Percentiles rank a stretch among this genome's conserved stretches.
Conservation (phyloP, 2,888 invertebrate species). For the Agriopis marginaria region DNA sequence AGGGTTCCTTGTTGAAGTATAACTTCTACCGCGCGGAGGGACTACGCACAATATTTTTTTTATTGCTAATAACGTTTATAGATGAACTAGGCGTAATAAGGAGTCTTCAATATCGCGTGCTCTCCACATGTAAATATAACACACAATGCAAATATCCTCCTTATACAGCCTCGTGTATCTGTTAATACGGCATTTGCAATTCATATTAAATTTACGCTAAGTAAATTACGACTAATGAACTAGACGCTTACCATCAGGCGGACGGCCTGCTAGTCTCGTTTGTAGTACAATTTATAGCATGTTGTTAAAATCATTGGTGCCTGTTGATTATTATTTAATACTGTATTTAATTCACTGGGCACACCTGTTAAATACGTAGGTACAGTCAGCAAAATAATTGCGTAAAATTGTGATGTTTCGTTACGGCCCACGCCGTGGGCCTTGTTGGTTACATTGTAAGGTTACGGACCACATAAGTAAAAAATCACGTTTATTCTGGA, state of each 20-base stretch:
- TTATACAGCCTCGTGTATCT: constrained; percentile 26
- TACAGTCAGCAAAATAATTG: not conserved
- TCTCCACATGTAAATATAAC: constrained; percentile 27
- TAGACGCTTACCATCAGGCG: constrained; percentile 14
- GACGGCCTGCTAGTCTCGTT: constrained; percentile 8
- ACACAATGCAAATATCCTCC: constrained; percentile 20
- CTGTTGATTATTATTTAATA: constrained; percentile 14
- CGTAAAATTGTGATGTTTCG: too few species aligned
- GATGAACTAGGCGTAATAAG: not conserved
- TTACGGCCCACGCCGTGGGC: too few species aligned
- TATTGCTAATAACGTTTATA: too few species aligned
- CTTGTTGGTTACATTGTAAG: too few species aligned
- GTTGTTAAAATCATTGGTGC: constrained; percentile 15
- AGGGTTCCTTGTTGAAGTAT: too few species aligned
- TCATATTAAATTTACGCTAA: constrained; percentile 41
- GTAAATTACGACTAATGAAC: constrained; percentile 40
- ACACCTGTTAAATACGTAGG: not conserved
- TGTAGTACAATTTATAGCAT: constrained; percentile 2
- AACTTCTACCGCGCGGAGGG: too few species aligned
- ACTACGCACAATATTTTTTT: too few species aligned
- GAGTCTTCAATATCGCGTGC: constrained; percentile 30
- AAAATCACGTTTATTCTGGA: too few species aligned
- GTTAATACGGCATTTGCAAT: constrained; percentile 42
- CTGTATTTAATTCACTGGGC: not conserved
- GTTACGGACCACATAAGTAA: too few species aligned